Base-by-base conservation (phyloP, 2,888 invertebrate genomes). In the Parelbella ahira region DNA sequence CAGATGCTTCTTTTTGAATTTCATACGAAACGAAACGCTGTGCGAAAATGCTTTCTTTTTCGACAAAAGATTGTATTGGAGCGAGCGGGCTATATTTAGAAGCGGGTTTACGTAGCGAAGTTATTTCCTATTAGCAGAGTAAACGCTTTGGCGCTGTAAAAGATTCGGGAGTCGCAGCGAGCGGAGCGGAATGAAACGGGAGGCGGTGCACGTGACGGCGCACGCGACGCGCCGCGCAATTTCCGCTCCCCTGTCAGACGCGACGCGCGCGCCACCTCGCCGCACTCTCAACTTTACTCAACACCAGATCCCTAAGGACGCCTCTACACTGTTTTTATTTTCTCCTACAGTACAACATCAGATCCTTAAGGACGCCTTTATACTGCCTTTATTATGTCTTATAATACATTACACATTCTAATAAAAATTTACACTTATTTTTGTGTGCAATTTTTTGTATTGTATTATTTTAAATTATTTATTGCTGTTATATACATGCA, bases 141-240 rank as follows among this genome's bases (percentile, higher is more conserved):
- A n/a, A 53, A 38, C 13, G 18, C 18, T 12, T 8, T 10, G 4
- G 55, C 47, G 48, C 49, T 51, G 58, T 58, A 56, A 63, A 75
- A 73, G 63, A 68, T 73, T 75, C 70, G 50, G 58, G 60, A 58
- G 55, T 54, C 48, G 62, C 58, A 53, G 59, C 57, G 63, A 62
- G 56, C 58, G 66, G 65, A 68, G 63, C 54, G 58, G 74, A 81
- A 77, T 77, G 75, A 77, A 79, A 72, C 72, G 69, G 66, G 52
- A 51, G 60, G 61, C 58, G 70, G 65, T 69, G 73, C 77, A 78
- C 68, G 82, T 82, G 80, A 80, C 60, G 54, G 50, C 57, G 62
- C 74, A 66, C 74, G 80, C 80, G 81, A 81, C 76, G 75, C 78
- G 80, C 76, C 78, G 67, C 70, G 71, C 78, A 86, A 84, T 87